Evolutionary conservation across 1,140 invertebrate genomes (phyloP).

Genomic region (Tenebrio molitor): DNA sequence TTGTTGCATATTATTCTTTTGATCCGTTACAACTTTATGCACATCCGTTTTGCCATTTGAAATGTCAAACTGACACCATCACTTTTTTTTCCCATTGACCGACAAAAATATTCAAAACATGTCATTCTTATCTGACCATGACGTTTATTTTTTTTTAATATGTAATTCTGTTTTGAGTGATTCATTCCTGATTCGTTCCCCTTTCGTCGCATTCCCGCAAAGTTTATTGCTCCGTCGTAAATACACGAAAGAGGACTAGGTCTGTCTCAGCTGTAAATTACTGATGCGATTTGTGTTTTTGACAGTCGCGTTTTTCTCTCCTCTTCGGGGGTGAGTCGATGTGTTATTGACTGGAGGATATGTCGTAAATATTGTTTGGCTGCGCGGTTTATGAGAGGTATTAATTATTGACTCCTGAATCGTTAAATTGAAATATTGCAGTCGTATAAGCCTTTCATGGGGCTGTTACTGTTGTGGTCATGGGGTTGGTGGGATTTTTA

Average conservation of each 20-base stretch:
- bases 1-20: too few species aligned
- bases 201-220: slow-evolving; percentile 5
- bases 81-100: too few species aligned
- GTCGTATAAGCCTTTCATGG: slow-evolving; percentile 37
- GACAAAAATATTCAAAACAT: too few species aligned
- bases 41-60: too few species aligned
- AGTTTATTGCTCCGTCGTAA: slow-evolving; percentile 18
- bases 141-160: too few species aligned
- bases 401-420: slow-evolving; percentile 48
- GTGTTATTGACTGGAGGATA: slow-evolving; percentile 47
- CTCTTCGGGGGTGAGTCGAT: neutral
- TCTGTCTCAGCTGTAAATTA: slow-evolving; percentile 41
- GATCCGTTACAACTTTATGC: too few species aligned
- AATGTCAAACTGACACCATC: too few species aligned
- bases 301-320: slow-evolving; percentile 46
- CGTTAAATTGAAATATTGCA: slow-evolving; percentile 44
- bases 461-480: neutral
- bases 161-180: too few species aligned
- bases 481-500: too few species aligned
- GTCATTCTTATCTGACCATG: too few species aligned
- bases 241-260: slow-evolving; percentile 30
- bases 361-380: slow-evolving; percentile 44
- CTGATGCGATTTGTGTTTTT: slow-evolving; percentile 43
- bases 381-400: slow-evolving; percentile 42
- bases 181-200: slow-evolving; percentile 14